Conservation (phyloP, 2,888 invertebrate genomes). For the Lathronympha strigana region DNA sequence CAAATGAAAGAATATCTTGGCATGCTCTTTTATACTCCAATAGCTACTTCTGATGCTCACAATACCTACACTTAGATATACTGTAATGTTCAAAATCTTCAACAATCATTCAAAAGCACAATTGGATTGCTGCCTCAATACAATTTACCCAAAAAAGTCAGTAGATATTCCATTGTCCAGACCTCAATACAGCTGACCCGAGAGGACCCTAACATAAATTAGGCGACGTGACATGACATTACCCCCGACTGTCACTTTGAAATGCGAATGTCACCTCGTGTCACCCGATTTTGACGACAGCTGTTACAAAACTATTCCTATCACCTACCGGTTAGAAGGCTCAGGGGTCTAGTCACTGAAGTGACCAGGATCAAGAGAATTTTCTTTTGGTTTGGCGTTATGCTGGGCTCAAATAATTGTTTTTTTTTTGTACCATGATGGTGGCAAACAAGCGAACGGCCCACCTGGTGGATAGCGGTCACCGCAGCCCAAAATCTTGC, state of each 20-base stretch:
- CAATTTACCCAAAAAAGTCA: neutral
- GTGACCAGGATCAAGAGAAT: too few relatives aligned
- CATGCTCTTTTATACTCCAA: too few relatives aligned
- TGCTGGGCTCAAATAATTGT: too few relatives aligned
- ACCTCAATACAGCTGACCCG: slow-evolving; percentile 1
- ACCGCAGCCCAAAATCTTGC: too few relatives aligned
- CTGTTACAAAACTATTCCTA: neutral
- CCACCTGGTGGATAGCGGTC: too few relatives aligned
- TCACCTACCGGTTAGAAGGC: neutral
- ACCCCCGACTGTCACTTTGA: slow-evolving; percentile 17
- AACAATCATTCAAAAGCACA: neutral
- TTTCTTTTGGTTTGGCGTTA: too few relatives aligned
- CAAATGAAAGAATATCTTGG: too few relatives aligned
- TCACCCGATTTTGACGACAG: slow-evolving; percentile 3
- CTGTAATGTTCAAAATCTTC: neutral
- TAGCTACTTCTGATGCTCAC: too few relatives aligned
- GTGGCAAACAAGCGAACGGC: too few relatives aligned
- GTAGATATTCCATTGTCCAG: neutral
- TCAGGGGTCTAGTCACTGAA: too few relatives aligned
- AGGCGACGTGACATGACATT: neutral
- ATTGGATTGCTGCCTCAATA: neutral
- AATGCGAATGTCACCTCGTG: slow-evolving; percentile 1
- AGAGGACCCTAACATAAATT: slow-evolving; percentile 8
- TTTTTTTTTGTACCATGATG: too few relatives aligned
- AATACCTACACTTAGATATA: neutral